Evolutionary conservation across 2,797 vertebrate genomes (phyloP), one percentile per base, ranked within the genome.

Genomic region (Astyanax mexicanus): DNA sequence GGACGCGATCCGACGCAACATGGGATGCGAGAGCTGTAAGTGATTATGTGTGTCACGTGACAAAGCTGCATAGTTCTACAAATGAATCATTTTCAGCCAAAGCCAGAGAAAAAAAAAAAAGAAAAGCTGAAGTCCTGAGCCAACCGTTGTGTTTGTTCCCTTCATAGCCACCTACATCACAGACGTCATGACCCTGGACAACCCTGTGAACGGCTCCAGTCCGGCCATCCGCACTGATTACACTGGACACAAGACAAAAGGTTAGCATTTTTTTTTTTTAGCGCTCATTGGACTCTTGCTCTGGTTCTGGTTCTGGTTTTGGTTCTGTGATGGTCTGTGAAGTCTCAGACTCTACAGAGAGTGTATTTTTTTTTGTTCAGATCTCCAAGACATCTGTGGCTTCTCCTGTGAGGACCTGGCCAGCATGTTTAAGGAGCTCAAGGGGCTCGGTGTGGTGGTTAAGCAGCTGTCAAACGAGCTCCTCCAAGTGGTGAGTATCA

Each of bases 1-100:
- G 77, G 94, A 99, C 80, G 91, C 94, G 54, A 94, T 99, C 75
- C 89, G 98, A 75, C 94, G 96, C 88, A 98, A 98, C 86, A 98
- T 98, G 90, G 98, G 97, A 86, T 99, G 98, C 78, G 93, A 96
- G 75, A 96, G 87, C 83, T 94, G 98, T 99, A 91, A 95, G 94
- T 93, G 19, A 74, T 72, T 62, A 62, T 29, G 12, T 42, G 2
- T 32, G 7, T 38, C 64, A 1, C 0, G 73, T 44, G 40, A 51
- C 6, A n/a, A n/a, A n/a, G n/a, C 13, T 32, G 17, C 38, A 65
- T 51, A 61, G 23, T 72, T 70, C 3, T 66, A 69, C 2, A 71
- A 71, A 55, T 65, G 4, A 69, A 60, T 42, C 7, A 62, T 64
- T 69, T 52, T 69, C 23, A 19, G 7, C 68, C 12, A 51, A 47